These are phyloP conservation scores for Bubo bubo DNA, from an alignment of 2,113 vertebrate species.

Conservation along the genomic window DNA sequence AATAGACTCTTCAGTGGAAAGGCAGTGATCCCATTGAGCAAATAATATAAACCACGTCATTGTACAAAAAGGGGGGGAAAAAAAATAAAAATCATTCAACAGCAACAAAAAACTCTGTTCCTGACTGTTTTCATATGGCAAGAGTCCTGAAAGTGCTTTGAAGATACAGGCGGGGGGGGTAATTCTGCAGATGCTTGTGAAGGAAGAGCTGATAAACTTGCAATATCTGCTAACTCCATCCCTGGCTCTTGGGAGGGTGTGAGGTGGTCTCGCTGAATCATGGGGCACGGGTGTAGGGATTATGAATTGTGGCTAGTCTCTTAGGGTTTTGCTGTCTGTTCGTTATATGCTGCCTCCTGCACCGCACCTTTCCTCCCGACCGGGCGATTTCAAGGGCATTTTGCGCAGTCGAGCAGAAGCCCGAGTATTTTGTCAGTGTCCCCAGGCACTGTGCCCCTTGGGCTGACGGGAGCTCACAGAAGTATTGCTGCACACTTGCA, in stretches of 20 bases:
- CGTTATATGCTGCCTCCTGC: background rate
- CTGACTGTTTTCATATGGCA: background rate
- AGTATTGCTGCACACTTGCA: background rate
- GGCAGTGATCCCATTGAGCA: slow-evolving; percentile 22
- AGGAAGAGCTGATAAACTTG: background rate
- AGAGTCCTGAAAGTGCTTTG: background rate
- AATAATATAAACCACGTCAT: slow-evolving; percentile 39
- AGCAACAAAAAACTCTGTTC: background rate
- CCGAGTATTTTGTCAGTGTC: background rate
- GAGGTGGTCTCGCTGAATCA: fast-evolving
- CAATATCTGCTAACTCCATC: background rate
- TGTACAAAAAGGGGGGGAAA: fast-evolving
- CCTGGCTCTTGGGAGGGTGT: fast-evolving
- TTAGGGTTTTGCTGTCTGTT: background rate
- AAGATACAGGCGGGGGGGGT: background rate
- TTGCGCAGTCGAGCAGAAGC: background rate
- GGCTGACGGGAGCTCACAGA: background rate
- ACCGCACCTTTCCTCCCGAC: background rate
- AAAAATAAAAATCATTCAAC: background rate
- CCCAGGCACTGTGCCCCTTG: background rate
- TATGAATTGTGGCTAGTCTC: background rate
- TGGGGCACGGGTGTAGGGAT: fast-evolving
- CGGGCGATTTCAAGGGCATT: background rate
- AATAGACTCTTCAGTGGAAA: slow-evolving; percentile 44
- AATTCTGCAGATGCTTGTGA: background rate